Conservation (phyloP, 1,140 invertebrate species). For the Metaphire vulgaris region DNA sequence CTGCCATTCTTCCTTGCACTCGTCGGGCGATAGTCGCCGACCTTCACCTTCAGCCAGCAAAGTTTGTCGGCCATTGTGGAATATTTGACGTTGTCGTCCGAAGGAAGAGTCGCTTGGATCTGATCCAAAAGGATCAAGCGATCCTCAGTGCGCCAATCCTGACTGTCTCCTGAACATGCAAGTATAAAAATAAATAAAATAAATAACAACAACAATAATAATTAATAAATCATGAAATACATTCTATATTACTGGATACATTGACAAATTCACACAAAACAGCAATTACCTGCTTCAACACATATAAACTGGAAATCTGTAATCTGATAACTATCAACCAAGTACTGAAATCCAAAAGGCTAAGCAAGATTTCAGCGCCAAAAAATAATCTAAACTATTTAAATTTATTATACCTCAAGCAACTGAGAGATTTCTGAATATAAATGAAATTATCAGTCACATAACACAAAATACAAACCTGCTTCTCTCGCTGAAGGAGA, state of each 20-base stretch:
- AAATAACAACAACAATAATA: neutral
- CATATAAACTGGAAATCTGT: too few relatives aligned
- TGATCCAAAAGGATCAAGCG: neutral
- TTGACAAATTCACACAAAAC: neutral
- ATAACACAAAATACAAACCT: too few relatives aligned
- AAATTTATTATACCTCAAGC: too few relatives aligned
- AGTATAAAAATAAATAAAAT: conserved; percentile 1
- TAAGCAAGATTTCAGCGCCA: too few relatives aligned
- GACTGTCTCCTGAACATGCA: neutral
- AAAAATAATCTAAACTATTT: too few relatives aligned
- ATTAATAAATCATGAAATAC: neutral
- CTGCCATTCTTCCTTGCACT: conserved; percentile 53
- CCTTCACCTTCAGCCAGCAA: conserved; percentile 37
- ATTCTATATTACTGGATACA: neutral
- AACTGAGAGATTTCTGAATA: too few relatives aligned
- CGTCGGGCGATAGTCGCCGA: conserved; percentile 37
- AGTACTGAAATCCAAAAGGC: too few relatives aligned
- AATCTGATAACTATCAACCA: too few relatives aligned
- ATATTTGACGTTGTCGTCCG: conserved; percentile 37
- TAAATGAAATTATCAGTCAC: too few relatives aligned
- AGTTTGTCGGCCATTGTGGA: conserved; percentile 35
- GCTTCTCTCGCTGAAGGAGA: too few relatives aligned
- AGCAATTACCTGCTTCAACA: too few relatives aligned
- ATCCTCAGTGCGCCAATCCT: neutral
- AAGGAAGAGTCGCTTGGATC: conserved; percentile 30